Base-by-base conservation (phyloP, 2,113 vertebrate genomes). In the Fulmarus glacialis region DNA sequence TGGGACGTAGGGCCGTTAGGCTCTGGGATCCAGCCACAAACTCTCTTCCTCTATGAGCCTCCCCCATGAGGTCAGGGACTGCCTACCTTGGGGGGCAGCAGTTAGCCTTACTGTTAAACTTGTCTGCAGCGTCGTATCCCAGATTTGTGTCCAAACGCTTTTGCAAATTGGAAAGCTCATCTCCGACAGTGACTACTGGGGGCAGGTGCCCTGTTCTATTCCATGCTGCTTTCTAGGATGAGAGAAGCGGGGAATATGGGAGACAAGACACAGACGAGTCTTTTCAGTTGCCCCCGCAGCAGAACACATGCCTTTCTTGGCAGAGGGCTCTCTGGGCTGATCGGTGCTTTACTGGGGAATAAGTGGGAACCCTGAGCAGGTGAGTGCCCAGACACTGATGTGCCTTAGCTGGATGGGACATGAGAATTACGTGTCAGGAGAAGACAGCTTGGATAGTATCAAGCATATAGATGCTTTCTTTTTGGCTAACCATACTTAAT, bases 1-100 rank as follows among this genome's bases (percentile, higher is more conserved):
- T 8, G 43, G 43, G 34, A 8, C 73, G 11, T 30, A 34, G 36
- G 53, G n/a, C 50, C 4, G 3, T 74, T 3, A 40, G 23, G 32
- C 17, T 29, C 36, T 38, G 38, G 71, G 78, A 50, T 42, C 43
- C 47, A 48, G 55, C 22, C 53, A 47, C 32, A 42, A 29, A 40
- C 17, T 40, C 19, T 22, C 7, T 62, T 27, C 50, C 21, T 32
- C 17, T 2, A 1, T 0, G 1, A 38, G 17, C 29, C 15, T 45
- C 38, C 24, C n/a, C 13, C 6, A 0, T 12, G 11, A 13, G 30
- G 56, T 23, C 47, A 55, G 58, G 52, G 42, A 34, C 34, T 3
- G 8, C 42, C 27, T 34, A 15, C n/a, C 10, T 7, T 3, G 2
- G 4, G 50, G 11, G 10, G 6, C 48, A 50, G 23, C 0, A 0